Percentiles rank a stretch among this genome's conserved stretches.
These are phyloP conservation scores for Perccottus glenii DNA, from an alignment of 2,113 vertebrate genomes.

Conservation along the genomic window DNA sequence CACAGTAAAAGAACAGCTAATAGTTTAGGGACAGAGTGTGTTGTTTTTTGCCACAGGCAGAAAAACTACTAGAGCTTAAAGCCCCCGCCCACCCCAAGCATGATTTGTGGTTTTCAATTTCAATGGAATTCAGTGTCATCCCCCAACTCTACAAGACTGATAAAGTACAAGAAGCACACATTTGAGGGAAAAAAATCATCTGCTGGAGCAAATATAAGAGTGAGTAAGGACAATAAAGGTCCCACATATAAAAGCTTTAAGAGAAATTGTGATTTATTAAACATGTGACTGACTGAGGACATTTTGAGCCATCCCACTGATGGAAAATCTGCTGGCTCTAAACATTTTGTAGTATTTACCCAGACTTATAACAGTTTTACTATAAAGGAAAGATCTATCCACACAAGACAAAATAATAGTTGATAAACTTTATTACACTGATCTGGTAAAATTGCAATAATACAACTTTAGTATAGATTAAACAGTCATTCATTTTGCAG, in stretches of 20 bases:
- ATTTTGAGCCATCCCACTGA: constrained; percentile 32
- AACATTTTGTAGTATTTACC: constrained; percentile 4
- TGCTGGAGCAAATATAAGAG: constrained; percentile 11
- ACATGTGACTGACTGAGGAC: constrained; percentile 17
- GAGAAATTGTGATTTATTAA: constrained; percentile 23
- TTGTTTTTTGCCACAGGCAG: neutral
- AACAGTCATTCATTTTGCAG: neutral
- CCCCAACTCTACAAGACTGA: constrained; percentile 23
- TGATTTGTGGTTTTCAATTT: constrained; percentile 55
- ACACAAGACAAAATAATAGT: too few relatives aligned
- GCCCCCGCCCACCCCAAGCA: constrained; percentile 9
- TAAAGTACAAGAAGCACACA: constrained; percentile 22
- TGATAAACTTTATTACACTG: too few relatives aligned
- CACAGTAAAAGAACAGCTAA: constrained; percentile 10
- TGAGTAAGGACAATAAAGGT: constrained; percentile 30
- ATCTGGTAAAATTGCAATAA: neutral
- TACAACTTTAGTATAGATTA: neutral
- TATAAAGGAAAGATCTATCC: too few relatives aligned
- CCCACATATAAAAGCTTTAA: constrained; percentile 7
- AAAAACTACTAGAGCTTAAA: constrained; percentile 3
- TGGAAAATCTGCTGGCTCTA: constrained; percentile 15
- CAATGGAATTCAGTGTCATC: constrained; percentile 25
- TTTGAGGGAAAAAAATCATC: constrained; percentile 24
- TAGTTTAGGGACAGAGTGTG: constrained; percentile 17
- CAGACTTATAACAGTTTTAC: too few relatives aligned